Conservation (phyloP, 2,797 vertebrate species). For the Enteromius fasciolatus region DNA sequence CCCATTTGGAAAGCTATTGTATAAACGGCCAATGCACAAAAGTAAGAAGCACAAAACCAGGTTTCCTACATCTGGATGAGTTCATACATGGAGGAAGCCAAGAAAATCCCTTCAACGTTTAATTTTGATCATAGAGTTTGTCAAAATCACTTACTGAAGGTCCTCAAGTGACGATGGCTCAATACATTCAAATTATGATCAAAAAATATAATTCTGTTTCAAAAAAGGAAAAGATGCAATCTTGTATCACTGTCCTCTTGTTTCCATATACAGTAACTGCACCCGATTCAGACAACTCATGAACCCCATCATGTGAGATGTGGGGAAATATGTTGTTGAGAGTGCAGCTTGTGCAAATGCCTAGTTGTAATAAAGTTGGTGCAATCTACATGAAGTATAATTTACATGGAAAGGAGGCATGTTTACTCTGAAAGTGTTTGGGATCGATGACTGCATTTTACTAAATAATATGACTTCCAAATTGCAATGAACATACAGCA, state of each 20-base stretch:
- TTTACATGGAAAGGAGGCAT: not conserved
- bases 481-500: not conserved
- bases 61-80: not conserved
- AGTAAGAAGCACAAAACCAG: not conserved
- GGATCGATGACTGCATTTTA: not conserved
- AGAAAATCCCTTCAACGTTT: not conserved
- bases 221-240: not conserved
- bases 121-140: not conserved
- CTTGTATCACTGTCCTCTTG: not conserved
- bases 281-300: not conserved
- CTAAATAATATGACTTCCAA: not conserved
- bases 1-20: not conserved
- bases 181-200: not conserved
- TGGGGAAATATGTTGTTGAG: no score
- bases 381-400: not conserved
- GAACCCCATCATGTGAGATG: not conserved
- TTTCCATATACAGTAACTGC: not conserved
- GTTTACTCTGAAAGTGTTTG: not conserved
- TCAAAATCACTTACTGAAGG: not conserved
- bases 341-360: not conserved
- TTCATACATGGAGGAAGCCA: not conserved
- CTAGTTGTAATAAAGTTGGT: not conserved
- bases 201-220: not conserved
- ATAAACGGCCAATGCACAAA: not conserved
- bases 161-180: not conserved